Percentiles rank a stretch among this genome's conserved stretches.
phyloP scores from a whole-genome alignment of 2,113 vertebrate genomes.

The Channa maculata region DNA sequence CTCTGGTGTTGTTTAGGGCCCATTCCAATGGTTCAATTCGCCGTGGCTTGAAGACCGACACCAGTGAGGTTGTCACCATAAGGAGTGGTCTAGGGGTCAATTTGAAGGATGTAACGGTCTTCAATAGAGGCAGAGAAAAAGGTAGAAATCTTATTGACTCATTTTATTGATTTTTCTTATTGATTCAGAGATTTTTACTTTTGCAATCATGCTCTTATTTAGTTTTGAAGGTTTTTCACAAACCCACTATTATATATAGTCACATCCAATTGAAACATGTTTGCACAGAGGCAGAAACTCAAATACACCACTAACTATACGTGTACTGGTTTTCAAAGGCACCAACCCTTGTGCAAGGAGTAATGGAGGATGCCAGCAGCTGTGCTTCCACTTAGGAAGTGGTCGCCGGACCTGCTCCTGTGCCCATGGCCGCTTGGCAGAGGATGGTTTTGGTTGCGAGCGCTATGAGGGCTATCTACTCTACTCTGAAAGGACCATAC shows the following conservation, averaged over 20 bases:
- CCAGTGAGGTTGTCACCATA: slow-evolving; percentile 91
- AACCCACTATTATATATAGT: background rate
- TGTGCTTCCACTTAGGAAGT: slow-evolving; percentile 93
- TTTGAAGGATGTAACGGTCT: slow-evolving; percentile 97
- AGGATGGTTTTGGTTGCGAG: slow-evolving; percentile 90
- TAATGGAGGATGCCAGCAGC: slow-evolving; percentile 95
- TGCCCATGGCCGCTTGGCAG: slow-evolving; percentile 93
- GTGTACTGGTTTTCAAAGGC: slow-evolving; percentile 73
- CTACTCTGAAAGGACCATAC: slow-evolving; percentile 95
- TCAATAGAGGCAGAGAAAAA: slow-evolving; percentile 97
- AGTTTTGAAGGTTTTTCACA: background rate
- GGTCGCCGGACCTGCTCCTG: slow-evolving; percentile 91
- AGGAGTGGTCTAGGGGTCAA: slow-evolving; percentile 96
- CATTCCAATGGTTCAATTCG: slow-evolving; percentile 97
- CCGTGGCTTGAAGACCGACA: slow-evolving; percentile 93
- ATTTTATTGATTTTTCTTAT: slow-evolving; percentile 42
- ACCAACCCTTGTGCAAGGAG: slow-evolving; percentile 92
- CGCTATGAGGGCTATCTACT: slow-evolving; percentile 96
- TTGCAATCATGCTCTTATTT: background rate
- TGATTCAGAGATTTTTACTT: background rate
- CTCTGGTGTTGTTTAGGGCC: slow-evolving; percentile 83
- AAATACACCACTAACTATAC: slow-evolving; percentile 21
- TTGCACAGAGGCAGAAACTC: background rate
- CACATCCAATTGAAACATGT: slow-evolving; percentile 5
- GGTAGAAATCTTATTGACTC: slow-evolving; percentile 85